Evolutionary conservation across 2,888 invertebrate genomes (phyloP), one percentile per base, ranked within the genome.

Genomic region (Arctia plantaginis): DNA sequence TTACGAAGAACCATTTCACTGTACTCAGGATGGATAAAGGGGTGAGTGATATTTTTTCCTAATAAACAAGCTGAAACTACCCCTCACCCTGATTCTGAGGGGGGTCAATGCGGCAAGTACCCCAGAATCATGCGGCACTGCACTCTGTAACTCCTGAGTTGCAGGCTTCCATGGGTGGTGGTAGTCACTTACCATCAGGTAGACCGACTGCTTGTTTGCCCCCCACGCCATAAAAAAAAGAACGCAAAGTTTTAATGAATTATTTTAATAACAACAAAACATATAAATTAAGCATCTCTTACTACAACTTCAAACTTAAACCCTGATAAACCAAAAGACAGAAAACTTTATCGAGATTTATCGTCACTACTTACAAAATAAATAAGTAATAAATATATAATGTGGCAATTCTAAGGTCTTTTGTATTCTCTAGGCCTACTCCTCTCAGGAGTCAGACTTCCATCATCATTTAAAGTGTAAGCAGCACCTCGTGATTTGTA

Each of bases 11-110:
- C 41, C 98, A 98, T 83, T 96, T 96, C 76, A 98, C 98, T 0
- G 98, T 98, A 6, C 95, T 98, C 6, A 95, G 98, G 85, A 98
- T 98, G 98, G 98, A 98, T 88, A 97, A 97, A 92, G 98, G 98
- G 93, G 98, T 98, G 89, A 96, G 96, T 93, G 0, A 13, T 55
- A 23, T 69, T 8, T 15, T 59, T 59, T 59, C 4, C 27, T 27
- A 27, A 27, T n/a, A 10, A n/a, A 55, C 23, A 23, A 23, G 10
- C 8, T 20, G 4, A 8, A 47, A 47, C 47, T 7, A 20, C 18
- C 20, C 47, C 47, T 47, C 20, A 47, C 7, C 4, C 7, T 20
- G 47, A 20, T 47, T 47, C 6, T 20, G 18, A 6, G 20, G 20
- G 20, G 20, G 47, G 7, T 18, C 15, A 39, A 8, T 6, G 39